Conservation (phyloP, 2,888 invertebrate genomes). For the Arenicola marina region DNA sequence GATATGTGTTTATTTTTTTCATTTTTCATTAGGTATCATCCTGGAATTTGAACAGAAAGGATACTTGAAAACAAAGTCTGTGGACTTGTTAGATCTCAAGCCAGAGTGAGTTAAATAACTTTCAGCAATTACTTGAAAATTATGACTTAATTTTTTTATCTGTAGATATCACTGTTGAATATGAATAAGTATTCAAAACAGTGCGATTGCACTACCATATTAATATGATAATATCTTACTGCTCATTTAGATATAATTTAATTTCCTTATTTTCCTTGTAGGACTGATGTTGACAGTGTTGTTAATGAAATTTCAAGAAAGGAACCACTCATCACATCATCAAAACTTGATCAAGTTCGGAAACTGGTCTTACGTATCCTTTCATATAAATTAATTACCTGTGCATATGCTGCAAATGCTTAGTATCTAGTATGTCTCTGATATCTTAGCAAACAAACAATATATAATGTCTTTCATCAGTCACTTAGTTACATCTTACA, state of each 20-base stretch:
- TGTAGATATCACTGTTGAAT: no score
- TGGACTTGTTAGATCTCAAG: slow-evolving; percentile 59
- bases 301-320: slow-evolving; percentile 58
- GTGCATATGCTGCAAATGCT: neutral
- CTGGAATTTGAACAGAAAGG: slow-evolving; percentile 62
- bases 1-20: slow-evolving; percentile 12
- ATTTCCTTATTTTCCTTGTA: no score
- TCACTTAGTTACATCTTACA: no score
- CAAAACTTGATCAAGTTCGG: slow-evolving; percentile 58
- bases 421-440: neutral
- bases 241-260: no score
- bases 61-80: slow-evolving; percentile 58
- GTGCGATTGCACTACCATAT: no score
- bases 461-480: no score
- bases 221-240: no score
- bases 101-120: slow-evolving; percentile 49
- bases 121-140: neutral
- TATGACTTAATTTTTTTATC: no score
- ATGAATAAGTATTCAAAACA: no score
- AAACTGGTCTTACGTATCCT: slow-evolving; percentile 58
- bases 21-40: slow-evolving; percentile 62
- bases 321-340: slow-evolving; percentile 58
- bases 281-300: slow-evolving; percentile 58
- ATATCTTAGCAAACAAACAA: no score
- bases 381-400: neutral